Conservation (phyloP, 2,797 vertebrate species). For the Sphenopsis melanotis region DNA sequence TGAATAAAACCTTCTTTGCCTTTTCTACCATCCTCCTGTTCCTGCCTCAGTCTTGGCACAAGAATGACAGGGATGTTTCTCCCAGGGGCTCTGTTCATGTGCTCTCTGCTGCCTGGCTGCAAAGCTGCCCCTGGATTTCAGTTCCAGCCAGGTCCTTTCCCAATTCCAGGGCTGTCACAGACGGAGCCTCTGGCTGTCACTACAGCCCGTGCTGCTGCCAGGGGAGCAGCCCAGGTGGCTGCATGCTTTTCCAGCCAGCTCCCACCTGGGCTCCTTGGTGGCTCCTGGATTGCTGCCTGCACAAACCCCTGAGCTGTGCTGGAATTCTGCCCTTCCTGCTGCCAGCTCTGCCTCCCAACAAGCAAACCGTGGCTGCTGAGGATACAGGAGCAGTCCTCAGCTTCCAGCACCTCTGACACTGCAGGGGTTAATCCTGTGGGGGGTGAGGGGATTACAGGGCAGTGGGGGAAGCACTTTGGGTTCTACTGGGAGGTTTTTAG, state of each 20-base stretch:
- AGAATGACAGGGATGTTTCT: not conserved
- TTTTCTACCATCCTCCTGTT: too few species aligned
- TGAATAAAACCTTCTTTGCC: too few species aligned
- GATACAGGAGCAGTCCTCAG: not conserved
- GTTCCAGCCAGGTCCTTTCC: not conserved
- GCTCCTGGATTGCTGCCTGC: slow-evolving; percentile 13
- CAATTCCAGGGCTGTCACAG: not conserved
- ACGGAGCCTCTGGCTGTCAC: not conserved
- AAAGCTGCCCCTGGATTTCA: not conserved
- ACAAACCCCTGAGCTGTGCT: not conserved
- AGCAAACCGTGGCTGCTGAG: fast-evolving
- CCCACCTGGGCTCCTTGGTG: not conserved
- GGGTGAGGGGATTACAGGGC: not conserved
- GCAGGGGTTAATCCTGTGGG: not conserved
- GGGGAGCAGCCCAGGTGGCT: not conserved
- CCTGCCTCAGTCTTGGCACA: too few species aligned
- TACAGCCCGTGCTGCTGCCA: not conserved
- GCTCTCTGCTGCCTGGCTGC: not conserved
- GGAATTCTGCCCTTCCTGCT: not conserved
- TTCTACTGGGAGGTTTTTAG: not conserved
- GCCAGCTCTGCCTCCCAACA: not conserved
- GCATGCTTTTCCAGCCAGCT: not conserved
- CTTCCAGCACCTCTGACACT: not conserved
- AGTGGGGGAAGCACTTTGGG: fast-evolving
- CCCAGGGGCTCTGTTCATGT: not conserved